Base-by-base conservation (phyloP, 1,140 invertebrate species). In the Drosophila arawakana region DNA sequence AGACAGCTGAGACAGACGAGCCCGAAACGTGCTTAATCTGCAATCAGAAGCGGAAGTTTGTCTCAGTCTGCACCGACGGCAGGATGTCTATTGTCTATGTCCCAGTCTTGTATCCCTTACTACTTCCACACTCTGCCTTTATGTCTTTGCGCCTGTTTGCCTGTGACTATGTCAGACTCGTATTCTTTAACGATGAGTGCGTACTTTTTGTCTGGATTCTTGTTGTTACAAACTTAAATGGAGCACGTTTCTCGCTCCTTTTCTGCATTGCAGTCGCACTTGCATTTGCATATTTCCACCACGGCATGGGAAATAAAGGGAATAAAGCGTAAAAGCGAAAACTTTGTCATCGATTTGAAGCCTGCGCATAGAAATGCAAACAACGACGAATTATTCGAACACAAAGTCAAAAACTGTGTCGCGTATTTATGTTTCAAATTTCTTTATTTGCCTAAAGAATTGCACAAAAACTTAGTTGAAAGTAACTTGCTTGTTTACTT, bases 401-500 rank as follows among this genome's bases (percentile, higher is more conserved):
- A 66, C 50, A 71, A 78, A 81, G 74, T 80, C 67, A 65, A 62
- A 74, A 78, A 76, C 54, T 70, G 39, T 59, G 43, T 50, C 54
- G 37, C 34, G 49, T 62, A 69, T 75, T 67, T 73, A 54, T 58
- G 50, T 47, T 70, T 35, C 35, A n/a, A 39, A 49, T 73, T 65
- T 73, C 37, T 60, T 99, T 98, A 81, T 99, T 98, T 44, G 98
- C 98, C 57, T 98, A 94, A 41, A 44, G 98, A 98, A 99, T 93
- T 99, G 99, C 39, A 11, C 9, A 50, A 30, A 18, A 25, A 52
- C 34, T 52, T 52, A 0, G 2, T 2, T 18, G 10, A 21, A 47
- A 18, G 15, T 6, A 47, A 47, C 15, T 47, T 3, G 9, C 8
- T 47, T 15, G n/a, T 46, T 7, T 15, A n/a, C n/a, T 7, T 2